Conservation (phyloP, 2,797 vertebrate genomes). For the Heterohyrax brucei region DNA sequence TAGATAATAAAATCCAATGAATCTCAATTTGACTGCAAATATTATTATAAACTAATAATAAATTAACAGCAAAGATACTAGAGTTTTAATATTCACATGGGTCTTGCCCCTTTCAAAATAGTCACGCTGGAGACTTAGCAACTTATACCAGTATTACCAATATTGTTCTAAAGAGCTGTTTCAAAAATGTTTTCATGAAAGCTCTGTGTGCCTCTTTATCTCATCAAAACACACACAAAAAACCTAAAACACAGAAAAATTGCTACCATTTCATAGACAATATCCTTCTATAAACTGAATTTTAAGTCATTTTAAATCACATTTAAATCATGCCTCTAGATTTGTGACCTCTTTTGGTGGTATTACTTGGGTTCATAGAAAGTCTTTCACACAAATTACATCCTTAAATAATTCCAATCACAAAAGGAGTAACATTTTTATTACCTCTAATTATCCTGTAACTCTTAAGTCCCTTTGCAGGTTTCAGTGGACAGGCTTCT, state of each 20-base stretch:
- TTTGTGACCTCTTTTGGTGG: background rate
- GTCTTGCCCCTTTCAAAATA: slow-evolving; percentile 28
- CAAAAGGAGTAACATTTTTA: background rate
- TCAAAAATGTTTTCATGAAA: slow-evolving; percentile 31
- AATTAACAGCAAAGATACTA: background rate
- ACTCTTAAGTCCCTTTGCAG: slow-evolving; percentile 90
- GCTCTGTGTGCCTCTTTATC: background rate
- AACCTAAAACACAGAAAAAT: background rate
- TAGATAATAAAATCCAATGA: slow-evolving; percentile 46
- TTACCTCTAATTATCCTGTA: slow-evolving; percentile 95
- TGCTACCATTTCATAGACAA: background rate
- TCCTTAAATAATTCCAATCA: slow-evolving; percentile 45
- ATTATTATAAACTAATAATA: slow-evolving; percentile 2
- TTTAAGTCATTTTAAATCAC: slow-evolving; percentile 2
- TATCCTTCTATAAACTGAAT: slow-evolving; percentile 42
- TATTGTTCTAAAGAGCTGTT: background rate
- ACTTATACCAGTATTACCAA: background rate
- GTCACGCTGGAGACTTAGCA: background rate
- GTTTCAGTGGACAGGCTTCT: slow-evolving; percentile 94
- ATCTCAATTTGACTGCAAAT: slow-evolving; percentile 42
- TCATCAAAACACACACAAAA: background rate
- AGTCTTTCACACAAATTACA: slow-evolving; percentile 8
- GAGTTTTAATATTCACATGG: background rate
- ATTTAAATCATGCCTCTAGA: background rate
- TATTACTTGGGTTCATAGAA: slow-evolving; percentile 23